Base-by-base conservation (phyloP, 2,797 vertebrate genomes). In the Paratrypauchen microcephalus region DNA sequence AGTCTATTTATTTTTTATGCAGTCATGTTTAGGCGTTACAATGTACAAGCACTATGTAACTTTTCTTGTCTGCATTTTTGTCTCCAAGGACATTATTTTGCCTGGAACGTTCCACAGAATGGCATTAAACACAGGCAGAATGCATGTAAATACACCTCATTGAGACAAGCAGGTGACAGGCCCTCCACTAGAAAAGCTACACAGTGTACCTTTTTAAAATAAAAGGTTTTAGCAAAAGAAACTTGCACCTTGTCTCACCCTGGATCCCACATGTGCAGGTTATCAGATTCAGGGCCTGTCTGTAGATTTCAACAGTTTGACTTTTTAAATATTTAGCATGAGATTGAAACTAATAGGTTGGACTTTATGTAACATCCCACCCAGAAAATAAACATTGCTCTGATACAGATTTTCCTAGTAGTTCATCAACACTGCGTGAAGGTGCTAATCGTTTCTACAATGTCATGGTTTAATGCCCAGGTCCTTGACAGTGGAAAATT, bases 291-390 rank as follows among this genome's bases (percentile, higher is more conserved):
- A 70, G 73, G 55, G 55, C 69, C 69, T 70, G 32, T 69, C 66
- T 23, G 71, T 72, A 59, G 68, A 74, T 76, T 83, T 91, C 79
- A 81, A 75, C 82, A 77, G 71, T 82, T 82, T 73, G 66, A 77
- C 59, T 71, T 82, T 84, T 90, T 87, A 91, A 91, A 90, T 89
- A 91, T 90, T 90, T 83, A 90, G 72, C 66, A 56, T 60, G 75
- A 50, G 64, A 78, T 76, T 50, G 84, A 76, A 84, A 78, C 73
- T 77, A 84, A 88, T 82, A 85, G 77, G 69, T 76, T 66, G 65
- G 76, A 77, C 78, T 76, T 71, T 39, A 64, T 67, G 65, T 52
- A 68, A 28, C 8, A 2, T 78, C 68, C 24, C 52, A 9, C 69
- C 67, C 81, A 73, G 68, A 73, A 88, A 72, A 73, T 68, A 57